A percentile compares a stretch with the other conserved stretches of the same genome.
Evolutionary conservation across 2,888 invertebrate species (phyloP).

Genomic region (Xestia xanthographa): DNA sequence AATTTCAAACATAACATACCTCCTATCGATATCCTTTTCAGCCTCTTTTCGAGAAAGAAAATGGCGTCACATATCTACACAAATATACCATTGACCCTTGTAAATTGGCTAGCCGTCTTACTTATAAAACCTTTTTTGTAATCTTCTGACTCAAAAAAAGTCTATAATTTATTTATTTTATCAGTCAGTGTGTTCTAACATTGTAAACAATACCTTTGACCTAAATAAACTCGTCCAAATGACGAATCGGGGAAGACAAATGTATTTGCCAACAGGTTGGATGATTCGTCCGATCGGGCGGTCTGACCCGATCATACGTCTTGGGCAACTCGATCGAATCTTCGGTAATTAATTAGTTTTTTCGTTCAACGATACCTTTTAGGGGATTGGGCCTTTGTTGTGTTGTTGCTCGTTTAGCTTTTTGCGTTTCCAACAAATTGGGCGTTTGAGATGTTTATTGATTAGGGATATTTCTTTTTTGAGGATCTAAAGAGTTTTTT

Average conservation of each 20-base stretch:
- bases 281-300: conserved; percentile 69
- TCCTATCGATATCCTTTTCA: conserved; percentile 47
- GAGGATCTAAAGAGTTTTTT: background rate
- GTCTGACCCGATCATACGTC: conserved; percentile 54
- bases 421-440: conserved; percentile 60
- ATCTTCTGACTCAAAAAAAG: conserved; percentile 55
- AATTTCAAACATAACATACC: conserved; percentile 36
- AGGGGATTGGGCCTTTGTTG: conserved; percentile 58
- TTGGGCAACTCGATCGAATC: conserved; percentile 71
- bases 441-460: conserved; percentile 53
- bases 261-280: conserved; percentile 72
- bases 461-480: conserved; percentile 35
- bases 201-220: conserved; percentile 67
- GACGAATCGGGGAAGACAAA: conserved; percentile 65
- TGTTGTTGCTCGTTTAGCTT: conserved; percentile 48
- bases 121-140: conserved; percentile 46
- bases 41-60: conserved; percentile 46
- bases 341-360: conserved; percentile 78
- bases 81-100: conserved; percentile 45
- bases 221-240: conserved; percentile 73
- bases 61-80: conserved; percentile 53
- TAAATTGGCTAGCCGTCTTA: conserved; percentile 55
- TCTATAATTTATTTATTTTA: conserved; percentile 60
- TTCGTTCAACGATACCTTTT: conserved; percentile 61
- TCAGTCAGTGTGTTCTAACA: conserved; percentile 34